These are phyloP conservation scores for Eupleurogrammus muticus DNA, from an alignment of 2,797 vertebrate genomes.

Conservation along the genomic window DNA sequence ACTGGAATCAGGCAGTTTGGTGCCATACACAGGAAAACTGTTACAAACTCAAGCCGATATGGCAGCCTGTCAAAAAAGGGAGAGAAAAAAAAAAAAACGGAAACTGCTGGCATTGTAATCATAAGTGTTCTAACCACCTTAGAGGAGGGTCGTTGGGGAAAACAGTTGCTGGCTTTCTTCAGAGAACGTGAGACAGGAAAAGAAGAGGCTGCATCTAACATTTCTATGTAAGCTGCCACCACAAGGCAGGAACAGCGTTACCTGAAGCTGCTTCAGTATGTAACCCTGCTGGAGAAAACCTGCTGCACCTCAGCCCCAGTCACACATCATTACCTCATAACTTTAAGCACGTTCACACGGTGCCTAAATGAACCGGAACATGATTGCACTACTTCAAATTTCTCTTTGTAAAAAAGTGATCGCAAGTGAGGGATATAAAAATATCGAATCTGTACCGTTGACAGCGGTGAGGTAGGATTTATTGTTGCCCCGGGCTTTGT, in stretches of 20 bases:
- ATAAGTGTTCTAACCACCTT: conserved; percentile 5
- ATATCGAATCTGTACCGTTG: conserved; percentile 85
- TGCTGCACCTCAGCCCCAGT: background rate
- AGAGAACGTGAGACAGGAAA: conserved; percentile 35
- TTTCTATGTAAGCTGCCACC: conserved; percentile 33
- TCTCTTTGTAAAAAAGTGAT: background rate
- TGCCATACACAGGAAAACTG: conserved; percentile 36
- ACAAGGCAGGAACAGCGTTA: no score
- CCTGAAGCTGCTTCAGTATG: conserved; percentile 13
- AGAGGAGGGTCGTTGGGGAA: background rate
- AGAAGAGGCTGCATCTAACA: conserved; percentile 20
- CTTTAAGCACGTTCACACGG: no score
- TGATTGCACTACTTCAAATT: background rate
- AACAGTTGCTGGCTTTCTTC: conserved; percentile 15
- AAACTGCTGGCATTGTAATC: conserved; percentile 35
- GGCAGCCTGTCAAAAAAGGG: conserved; percentile 28
- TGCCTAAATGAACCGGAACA: background rate
- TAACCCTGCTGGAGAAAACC: background rate
- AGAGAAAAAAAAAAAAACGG: conserved; percentile 27
- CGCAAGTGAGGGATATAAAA: no score
- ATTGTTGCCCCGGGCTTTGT: conserved; percentile 93
- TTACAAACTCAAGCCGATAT: conserved; percentile 24
- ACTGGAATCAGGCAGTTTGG: conserved; percentile 5
- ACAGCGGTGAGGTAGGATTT: conserved; percentile 92
- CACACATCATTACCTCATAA: no score